Base-by-base conservation (phyloP, 2,113 vertebrate species). In the Hymenochirus boettgeri region DNA sequence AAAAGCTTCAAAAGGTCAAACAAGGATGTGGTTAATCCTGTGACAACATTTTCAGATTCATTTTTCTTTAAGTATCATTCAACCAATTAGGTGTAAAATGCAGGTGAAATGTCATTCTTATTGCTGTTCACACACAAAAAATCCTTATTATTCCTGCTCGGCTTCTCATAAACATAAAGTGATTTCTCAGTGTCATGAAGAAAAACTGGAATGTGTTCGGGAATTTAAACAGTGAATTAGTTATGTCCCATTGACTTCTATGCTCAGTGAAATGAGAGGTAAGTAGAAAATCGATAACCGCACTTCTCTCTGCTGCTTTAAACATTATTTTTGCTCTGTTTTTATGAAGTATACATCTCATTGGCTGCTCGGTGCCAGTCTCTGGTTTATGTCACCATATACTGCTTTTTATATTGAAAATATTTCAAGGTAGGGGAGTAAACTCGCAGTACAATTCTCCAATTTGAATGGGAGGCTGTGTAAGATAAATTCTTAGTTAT, bases 91-190 rank as follows among this genome's bases (percentile, higher is more conserved):
- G 61, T 56, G 46, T 65, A 67, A 69, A 82, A 70, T 42, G 27
- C 21, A 77, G 74, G 77, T 47, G 52, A 74, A 71, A 74, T 79
- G 74, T 75, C 83, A 85, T 81, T 82, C 57, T 72, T 75, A 74
- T 80, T 72, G 56, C 51, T 70, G 56, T 26, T 74, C 66, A 65
- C n/a, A n/a, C 31, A n/a, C 72, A 72, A 70, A 48, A 73, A 74
- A 71, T n/a, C n/a, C 17, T 33, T 37, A 62, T 10, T 0, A 0
- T 72, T 66, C 55, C 53, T 70, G 73, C 62, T 61, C 65, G 64
- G 72, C 62, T 70, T 70, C 42, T 70, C 69, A 47, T 55, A 27
- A 58, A 71, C 25, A 73, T 70, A 72, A 35, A 15, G 60, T 19
- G 27, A 57, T 78, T 72, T 71, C 53, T 80, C 69, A 72, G 48